These are phyloP conservation scores for Forbesichthys papilliferus DNA, from an alignment of 2,113 vertebrate species.

Conservation along the genomic window DNA sequence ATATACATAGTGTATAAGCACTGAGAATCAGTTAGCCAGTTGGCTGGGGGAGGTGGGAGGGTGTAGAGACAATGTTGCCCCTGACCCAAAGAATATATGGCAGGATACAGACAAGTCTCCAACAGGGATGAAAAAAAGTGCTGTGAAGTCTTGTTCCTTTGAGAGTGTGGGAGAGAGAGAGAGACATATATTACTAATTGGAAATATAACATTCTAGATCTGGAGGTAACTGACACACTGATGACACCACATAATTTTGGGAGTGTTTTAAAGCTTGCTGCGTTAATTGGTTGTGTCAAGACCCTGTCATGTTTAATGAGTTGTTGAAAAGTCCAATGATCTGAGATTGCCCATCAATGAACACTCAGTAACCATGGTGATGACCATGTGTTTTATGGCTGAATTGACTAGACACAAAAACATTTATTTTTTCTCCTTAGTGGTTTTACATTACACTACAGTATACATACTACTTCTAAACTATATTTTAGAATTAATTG, in stretches of 20 bases:
- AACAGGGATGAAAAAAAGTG: slow-evolving; percentile 24
- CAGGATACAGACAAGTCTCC: slow-evolving; percentile 38
- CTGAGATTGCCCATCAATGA: slow-evolving; percentile 10
- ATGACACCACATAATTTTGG: neutral
- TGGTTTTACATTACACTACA: neutral
- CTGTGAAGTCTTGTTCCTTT: slow-evolving; percentile 42
- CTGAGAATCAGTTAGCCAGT: neutral
- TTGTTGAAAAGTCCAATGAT: slow-evolving; percentile 41
- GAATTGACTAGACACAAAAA: neutral
- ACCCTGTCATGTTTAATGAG: slow-evolving; percentile 22
- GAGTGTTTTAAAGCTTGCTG: neutral
- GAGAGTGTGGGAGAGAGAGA: slow-evolving; percentile 3
- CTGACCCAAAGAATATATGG: slow-evolving; percentile 31
- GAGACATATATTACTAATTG: slow-evolving; percentile 40
- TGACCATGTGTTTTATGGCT: neutral
- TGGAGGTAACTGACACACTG: slow-evolving; percentile 17
- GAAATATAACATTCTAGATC: slow-evolving; percentile 17
- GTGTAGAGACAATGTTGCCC: neutral
- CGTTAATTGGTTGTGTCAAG: neutral
- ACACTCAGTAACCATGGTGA: slow-evolving; percentile 6
- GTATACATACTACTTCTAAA: neutral
- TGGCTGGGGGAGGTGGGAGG: neutral
- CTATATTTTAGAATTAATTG: neutral
- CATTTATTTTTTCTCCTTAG: neutral
- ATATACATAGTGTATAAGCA: neutral